phyloP scores from a whole-genome alignment of 1,140 invertebrate species.

The Pseudomyrmex flavicornis region DNA sequence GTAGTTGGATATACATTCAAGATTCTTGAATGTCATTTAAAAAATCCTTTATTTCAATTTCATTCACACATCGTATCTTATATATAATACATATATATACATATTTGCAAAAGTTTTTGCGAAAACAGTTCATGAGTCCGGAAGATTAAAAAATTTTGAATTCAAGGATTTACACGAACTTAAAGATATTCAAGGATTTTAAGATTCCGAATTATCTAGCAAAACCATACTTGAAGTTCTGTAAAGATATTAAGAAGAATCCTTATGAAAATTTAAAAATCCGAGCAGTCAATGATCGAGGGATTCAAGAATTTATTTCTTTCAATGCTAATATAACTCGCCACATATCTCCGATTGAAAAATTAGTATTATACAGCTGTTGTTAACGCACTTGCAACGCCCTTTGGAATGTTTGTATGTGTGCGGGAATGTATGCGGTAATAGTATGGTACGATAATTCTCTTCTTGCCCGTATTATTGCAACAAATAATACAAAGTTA shows the following conservation, averaged over 20 bases:
- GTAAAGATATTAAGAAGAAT: background rate
- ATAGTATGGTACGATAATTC: conserved; percentile 69
- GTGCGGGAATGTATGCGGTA: conserved; percentile 73
- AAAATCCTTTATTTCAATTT: background rate
- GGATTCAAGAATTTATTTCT: conserved; percentile 7
- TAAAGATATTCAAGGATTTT: background rate
- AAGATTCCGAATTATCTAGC: background rate
- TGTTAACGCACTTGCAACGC: background rate
- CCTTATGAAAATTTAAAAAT: background rate
- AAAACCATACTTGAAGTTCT: background rate
- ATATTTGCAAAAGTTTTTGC: background rate
- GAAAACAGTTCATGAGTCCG: background rate
- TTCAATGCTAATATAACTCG: background rate
- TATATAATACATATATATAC: too few species aligned
- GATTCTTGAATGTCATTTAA: background rate
- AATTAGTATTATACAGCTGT: conserved; percentile 20
- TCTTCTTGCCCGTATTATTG: conserved; percentile 68
- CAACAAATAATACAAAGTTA: conserved; percentile 71
- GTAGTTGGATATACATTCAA: background rate
- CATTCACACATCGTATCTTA: too few species aligned
- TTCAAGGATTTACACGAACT: background rate
- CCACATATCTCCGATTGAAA: conserved; percentile 26
- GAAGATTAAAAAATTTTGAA: background rate
- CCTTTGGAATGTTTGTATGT: conserved; percentile 45
- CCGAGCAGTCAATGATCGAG: conserved; percentile 36